These are phyloP conservation scores for Leucosticte australis DNA, from an alignment of 2,113 vertebrate species.

Conservation along the genomic window DNA sequence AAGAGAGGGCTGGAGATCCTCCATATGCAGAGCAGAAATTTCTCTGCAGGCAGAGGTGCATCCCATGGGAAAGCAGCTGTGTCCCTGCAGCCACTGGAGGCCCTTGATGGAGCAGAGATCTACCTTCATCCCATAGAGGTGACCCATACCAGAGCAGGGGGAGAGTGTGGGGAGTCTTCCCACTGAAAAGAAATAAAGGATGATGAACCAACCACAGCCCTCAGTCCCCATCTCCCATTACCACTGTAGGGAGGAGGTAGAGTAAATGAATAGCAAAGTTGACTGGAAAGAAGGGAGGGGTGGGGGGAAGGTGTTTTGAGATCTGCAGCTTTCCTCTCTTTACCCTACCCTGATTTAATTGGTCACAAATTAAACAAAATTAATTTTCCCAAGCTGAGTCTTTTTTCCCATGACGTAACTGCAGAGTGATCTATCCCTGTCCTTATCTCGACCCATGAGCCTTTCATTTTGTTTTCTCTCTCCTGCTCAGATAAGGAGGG, in stretches of 20 bases:
- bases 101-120: too few relatives aligned
- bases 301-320: background rate
- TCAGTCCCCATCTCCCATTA: background rate
- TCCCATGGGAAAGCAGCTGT: background rate
- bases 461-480: background rate
- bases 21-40: background rate
- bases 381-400: background rate
- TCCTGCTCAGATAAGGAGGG: background rate
- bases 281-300: rapidly evolving
- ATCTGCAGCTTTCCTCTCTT: background rate
- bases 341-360: background rate
- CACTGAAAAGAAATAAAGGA: background rate
- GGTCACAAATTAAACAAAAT: background rate
- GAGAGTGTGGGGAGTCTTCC: background rate
- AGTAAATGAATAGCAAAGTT: background rate
- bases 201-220: background rate
- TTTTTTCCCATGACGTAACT: background rate
- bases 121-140: background rate
- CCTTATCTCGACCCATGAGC: background rate
- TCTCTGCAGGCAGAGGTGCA: background rate
- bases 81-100: background rate
- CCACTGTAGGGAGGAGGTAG: background rate
- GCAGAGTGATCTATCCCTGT: background rate
- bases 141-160: background rate
- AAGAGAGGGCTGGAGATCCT: background rate